Base-by-base conservation (phyloP, 2,888 invertebrate genomes). In the Miltochrista miniata region DNA sequence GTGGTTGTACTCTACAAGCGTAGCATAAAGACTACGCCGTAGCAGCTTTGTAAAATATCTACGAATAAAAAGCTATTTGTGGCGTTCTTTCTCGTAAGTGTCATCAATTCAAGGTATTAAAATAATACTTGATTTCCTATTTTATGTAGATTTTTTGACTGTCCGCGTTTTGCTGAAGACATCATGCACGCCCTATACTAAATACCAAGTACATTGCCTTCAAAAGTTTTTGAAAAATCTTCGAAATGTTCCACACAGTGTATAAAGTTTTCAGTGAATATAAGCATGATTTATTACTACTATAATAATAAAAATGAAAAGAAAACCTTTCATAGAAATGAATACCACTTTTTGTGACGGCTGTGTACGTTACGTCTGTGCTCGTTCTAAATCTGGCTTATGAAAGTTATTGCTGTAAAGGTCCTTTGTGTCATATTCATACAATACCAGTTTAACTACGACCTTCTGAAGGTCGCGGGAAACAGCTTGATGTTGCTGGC, bases 221-320 rank as follows among this genome's bases (percentile, higher is more conserved):
- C 55, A 51, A 41, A 69, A 68, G 54, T 44, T 56, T 64, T 67
- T 61, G 47, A 59, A 24, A 5, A 24, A 24, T 24, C 49, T 55
- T 50, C 56, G 60, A 58, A 59, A 59, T 36, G 54, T 40, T 38
- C 45, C 40, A 46, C 49, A 48, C 65, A 50, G 61, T 67, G 62
- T 68, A 69, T 72, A 66, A 60, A 29, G 65, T 59, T 57, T 61
- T 56, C 46, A 53, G 54, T 47, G 59, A 54, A 56, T 48, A 56
- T 70, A 68, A 64, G 58, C 50, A 62, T 68, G 72, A 75, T 75
- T 65, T 75, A 75, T 72, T 33, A 57, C 44, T 35, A 15, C 15
- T 18, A 33, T 30, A 11, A 30, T 12, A 30, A 44, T 44, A 34
- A 29, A 5, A 13, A 38, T 9, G 14, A 24, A 5, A 30, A 14